A percentile compares a stretch with the other conserved stretches of the same genome.
Conservation (phyloP, 2,797 vertebrate species). For the Coregonus ussuriensis region DNA sequence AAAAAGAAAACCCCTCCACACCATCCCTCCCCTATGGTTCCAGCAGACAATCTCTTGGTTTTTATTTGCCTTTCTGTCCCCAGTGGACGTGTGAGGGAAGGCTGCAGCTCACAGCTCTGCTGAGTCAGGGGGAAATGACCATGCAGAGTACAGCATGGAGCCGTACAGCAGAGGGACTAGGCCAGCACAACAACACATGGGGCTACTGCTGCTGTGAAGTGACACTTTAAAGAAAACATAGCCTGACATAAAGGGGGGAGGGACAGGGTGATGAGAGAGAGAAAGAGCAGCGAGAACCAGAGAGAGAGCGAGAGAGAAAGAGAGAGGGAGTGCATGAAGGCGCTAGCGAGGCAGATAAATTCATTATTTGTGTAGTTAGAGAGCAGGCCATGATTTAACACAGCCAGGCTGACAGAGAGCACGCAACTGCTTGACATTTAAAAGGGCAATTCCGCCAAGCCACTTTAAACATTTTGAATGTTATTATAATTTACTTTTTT, state of each 20-base stretch:
- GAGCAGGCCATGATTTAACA: background rate
- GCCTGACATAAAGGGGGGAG: background rate
- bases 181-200: constrained; percentile 1
- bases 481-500: no score
- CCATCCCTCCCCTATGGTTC: background rate
- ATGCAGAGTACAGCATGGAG: constrained; percentile 34
- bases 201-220: background rate
- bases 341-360: background rate
- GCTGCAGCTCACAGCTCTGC: constrained; percentile 41
- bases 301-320: no score
- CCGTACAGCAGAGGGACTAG: background rate
- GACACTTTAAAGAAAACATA: constrained; percentile 6
- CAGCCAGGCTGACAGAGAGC: background rate
- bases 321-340: no score
- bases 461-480: no score
- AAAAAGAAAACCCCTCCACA: background rate
- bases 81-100: constrained; percentile 59
- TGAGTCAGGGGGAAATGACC: constrained; percentile 69
- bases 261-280: background rate
- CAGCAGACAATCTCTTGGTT: constrained; percentile 41
- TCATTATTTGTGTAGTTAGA: background rate
- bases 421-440: background rate
- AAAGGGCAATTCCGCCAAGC: no score
- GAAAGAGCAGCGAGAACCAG: no score
- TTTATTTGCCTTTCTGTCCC: constrained; percentile 52